These are phyloP conservation scores for Cyphomyrus plagiostoma DNA, from an alignment of 2,113 vertebrate genomes.

Conservation along the genomic window DNA sequence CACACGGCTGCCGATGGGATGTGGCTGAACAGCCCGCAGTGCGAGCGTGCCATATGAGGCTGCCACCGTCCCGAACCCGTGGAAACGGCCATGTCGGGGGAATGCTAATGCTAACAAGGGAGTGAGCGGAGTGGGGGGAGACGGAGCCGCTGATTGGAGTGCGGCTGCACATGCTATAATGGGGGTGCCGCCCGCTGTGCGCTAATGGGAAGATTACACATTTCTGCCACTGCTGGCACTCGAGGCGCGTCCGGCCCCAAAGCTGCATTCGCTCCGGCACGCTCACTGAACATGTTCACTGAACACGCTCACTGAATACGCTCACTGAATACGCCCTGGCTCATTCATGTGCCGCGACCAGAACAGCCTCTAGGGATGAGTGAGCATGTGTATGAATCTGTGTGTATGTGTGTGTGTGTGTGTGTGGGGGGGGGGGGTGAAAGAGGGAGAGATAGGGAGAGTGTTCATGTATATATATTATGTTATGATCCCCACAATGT, in stretches of 20 bases:
- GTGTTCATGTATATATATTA: not conserved
- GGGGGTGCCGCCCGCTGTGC: not conserved
- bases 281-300: not conserved
- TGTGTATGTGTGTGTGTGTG: not conserved
- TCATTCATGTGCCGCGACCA: not conserved
- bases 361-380: not conserved
- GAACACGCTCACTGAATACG: not conserved
- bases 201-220: constrained; percentile 2
- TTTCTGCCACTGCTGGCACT: not conserved
- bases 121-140: not conserved
- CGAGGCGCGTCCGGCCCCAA: not conserved
- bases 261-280: not conserved
- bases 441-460: not conserved
- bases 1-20: not conserved
- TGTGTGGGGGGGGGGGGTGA: not conserved
- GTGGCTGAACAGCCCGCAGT: not conserved
- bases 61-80: not conserved
- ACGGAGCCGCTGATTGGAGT: not conserved
- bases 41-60: not conserved
- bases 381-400: not conserved
- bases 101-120: not conserved
- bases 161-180: not conserved
- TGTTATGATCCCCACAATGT: not conserved
- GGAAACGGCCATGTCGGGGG: not conserved
- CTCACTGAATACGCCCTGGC: not conserved